Conservation (phyloP, 2,888 invertebrate genomes). For the Glyphotaelius pellucidus region DNA sequence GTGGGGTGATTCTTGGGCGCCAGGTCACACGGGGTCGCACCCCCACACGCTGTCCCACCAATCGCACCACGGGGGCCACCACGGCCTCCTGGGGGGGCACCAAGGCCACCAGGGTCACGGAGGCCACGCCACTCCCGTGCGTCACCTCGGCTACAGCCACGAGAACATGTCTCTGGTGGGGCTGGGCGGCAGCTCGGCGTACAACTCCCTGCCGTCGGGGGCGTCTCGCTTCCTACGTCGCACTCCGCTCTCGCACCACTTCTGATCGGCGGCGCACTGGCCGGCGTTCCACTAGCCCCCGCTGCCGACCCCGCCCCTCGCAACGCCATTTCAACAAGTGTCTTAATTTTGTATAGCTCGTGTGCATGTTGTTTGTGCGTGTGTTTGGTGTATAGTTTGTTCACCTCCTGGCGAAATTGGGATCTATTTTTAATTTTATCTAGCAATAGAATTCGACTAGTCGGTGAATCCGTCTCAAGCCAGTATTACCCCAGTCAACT, state of each 20-base stretch:
- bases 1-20: not conserved
- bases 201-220: constrained; percentile 52
- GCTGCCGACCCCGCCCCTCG: constrained; percentile 5
- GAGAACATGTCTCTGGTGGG: constrained; percentile 64
- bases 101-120: constrained; percentile 18
- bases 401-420: not conserved
- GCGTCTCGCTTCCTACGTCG: constrained; percentile 53
- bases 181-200: constrained; percentile 54
- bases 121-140: constrained; percentile 5
- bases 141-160: constrained; percentile 70
- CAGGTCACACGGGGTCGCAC: not conserved
- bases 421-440: not conserved
- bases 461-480: not conserved
- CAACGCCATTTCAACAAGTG: constrained; percentile 56
- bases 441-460: not conserved
- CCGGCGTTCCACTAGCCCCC: constrained; percentile 36
- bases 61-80: constrained; percentile 15
- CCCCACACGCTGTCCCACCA: not conserved
- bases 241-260: constrained; percentile 57
- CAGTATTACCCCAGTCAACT: no score
- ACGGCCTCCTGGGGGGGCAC: constrained; percentile 12
- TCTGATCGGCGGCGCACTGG: constrained; percentile 58
- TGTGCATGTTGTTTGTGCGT: constrained; percentile 49
- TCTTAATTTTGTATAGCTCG: constrained; percentile 57
- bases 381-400: constrained; percentile 21